A percentile compares a stretch with the other conserved stretches of the same genome.
These are phyloP conservation scores for Boloria euphrosyne DNA, from an alignment of 2,888 invertebrate species.

Conservation along the genomic window DNA sequence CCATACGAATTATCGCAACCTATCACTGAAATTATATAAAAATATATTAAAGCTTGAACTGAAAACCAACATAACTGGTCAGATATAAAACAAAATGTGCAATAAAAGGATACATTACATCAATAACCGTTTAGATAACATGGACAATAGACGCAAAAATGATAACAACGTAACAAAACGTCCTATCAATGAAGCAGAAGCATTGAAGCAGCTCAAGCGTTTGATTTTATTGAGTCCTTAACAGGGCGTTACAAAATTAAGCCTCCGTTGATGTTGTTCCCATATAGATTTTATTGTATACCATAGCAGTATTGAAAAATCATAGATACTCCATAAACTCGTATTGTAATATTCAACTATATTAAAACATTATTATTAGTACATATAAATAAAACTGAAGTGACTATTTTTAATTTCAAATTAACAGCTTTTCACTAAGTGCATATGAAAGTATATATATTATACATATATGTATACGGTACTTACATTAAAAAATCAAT, in stretches of 20 bases:
- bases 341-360: too few relatives aligned
- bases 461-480: too few relatives aligned
- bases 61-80: constrained; percentile 7
- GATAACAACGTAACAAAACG: constrained; percentile 16
- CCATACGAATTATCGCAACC: too few relatives aligned
- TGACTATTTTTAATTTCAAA: too few relatives aligned
- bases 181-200: constrained; percentile 21
- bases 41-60: neutral
- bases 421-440: too few relatives aligned
- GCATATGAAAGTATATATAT: too few relatives aligned
- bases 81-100: constrained; percentile 15
- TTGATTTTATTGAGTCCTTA: constrained; percentile 31
- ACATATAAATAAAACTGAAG: too few relatives aligned
- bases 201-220: constrained; percentile 27
- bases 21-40: too few relatives aligned
- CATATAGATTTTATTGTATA: constrained; percentile 16
- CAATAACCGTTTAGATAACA: constrained; percentile 32
- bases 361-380: too few relatives aligned
- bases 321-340: neutral
- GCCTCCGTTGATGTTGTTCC: neutral
- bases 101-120: constrained; percentile 16
- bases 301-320: constrained; percentile 3
- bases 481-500: too few relatives aligned
- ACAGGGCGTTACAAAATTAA: constrained; percentile 27
- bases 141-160: constrained; percentile 25